Percentiles rank a stretch among this genome's conserved stretches.
Evolutionary conservation across 1,140 invertebrate species (phyloP).

Genomic region (Micrasema minimum): DNA sequence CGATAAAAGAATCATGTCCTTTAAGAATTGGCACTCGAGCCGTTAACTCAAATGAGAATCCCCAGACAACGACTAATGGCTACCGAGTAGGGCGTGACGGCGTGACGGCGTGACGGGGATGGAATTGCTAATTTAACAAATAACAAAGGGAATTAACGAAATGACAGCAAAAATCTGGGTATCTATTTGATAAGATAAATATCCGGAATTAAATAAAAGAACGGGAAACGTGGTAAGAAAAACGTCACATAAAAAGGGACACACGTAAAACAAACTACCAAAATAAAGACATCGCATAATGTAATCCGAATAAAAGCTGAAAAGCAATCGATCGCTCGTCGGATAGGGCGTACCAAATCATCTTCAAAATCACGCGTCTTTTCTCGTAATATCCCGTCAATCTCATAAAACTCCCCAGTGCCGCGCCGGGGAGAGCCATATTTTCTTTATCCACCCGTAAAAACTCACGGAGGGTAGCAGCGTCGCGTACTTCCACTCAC

Average conservation of each 20-base stretch:
- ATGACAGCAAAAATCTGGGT: constrained; percentile 48
- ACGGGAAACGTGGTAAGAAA: too few relatives aligned
- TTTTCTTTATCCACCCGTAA: constrained; percentile 53
- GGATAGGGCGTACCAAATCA: constrained; percentile 46
- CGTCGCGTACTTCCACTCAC: constrained; percentile 13
- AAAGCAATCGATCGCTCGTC: constrained; percentile 38
- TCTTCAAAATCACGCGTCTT: constrained; percentile 53
- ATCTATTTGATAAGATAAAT: constrained; percentile 6
- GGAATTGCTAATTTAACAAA: constrained; percentile 54
- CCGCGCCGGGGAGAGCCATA: constrained; percentile 36
- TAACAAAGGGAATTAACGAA: constrained; percentile 53
- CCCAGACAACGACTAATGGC: constrained; percentile 1
- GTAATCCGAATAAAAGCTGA: constrained; percentile 37
- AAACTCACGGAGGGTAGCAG: constrained; percentile 41
- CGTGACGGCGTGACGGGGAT: constrained; percentile 26
- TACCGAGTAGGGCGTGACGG: constrained; percentile 8
- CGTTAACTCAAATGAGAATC: constrained; percentile 17
- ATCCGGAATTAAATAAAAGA: too few relatives aligned
- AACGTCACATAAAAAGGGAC: constrained; percentile 13
- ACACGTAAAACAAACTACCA: constrained; percentile 1
- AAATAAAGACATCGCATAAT: constrained; percentile 23
- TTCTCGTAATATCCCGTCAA: constrained; percentile 53
- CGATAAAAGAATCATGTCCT: constrained; percentile 12
- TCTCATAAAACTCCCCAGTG: constrained; percentile 46
- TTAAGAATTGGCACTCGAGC: constrained; percentile 2